Evolutionary conservation across 2,113 vertebrate species (phyloP), one percentile per base, ranked within the genome.

Genomic region (Pipra filicauda): DNA sequence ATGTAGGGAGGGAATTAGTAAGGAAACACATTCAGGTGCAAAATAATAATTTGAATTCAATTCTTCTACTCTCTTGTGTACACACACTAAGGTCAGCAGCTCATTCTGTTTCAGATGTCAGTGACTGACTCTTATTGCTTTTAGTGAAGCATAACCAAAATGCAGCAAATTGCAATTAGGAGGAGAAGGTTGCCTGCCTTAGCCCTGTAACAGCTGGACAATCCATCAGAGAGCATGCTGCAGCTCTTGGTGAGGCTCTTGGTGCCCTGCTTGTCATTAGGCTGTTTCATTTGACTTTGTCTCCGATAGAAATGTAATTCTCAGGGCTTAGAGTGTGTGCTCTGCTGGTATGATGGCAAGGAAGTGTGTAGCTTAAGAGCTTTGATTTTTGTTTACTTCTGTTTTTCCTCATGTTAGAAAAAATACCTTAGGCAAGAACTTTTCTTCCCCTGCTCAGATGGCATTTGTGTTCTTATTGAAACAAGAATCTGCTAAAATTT

Each of bases 101-200:
- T 20, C 4, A 4, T 49, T 74, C 31, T 31, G 11, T 12, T 62
- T 26, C n/a, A 37, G 20, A 14, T 37, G 11, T 57, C 12, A n/a
- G 27, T 4, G 12, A 1, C 1, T 21, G 55, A 80, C 9, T 8
- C 12, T 41, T 35, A 23, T 48, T 48, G 23, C 18, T 55, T 73
- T 49, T 73, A 54, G 62, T 0, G 1, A 5, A 31, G 26, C 19
- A 8, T 21, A 52, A 46, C 13, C 39, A 58, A 77, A 73, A 59
- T 0, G 0, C n/a, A 69, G 15, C 1, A 6, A 30, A 49, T 9
- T 35, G 24, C n/a, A 41, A 26, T 19, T 0, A 3, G 51, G 65
- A 85, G 44, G 54, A 81, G 23, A 21, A 43, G 15, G 24, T 23
- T 64, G 28, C 65, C 44, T 88, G 30, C 18, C 24, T 69, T 44